These are phyloP conservation scores for Odocoileus virginianus DNA, from an alignment of 2,113 vertebrate species.

Conservation along the genomic window DNA sequence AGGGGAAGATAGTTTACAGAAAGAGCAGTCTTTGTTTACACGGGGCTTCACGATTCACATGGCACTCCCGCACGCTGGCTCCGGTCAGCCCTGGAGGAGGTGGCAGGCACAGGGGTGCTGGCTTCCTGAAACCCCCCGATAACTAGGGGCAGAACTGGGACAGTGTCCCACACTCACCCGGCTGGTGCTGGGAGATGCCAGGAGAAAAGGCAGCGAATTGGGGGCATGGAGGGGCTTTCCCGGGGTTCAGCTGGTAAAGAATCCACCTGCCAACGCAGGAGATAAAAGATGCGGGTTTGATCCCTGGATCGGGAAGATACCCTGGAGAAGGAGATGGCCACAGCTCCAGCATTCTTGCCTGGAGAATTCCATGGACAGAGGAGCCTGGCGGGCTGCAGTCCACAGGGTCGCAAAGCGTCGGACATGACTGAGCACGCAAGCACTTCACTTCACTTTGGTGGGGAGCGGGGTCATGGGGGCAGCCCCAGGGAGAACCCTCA, in stretches of 20 bases:
- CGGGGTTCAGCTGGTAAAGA: not conserved
- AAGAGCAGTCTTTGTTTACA: not conserved
- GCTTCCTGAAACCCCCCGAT: not conserved
- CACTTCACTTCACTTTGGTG: not conserved
- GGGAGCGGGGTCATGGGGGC: not conserved
- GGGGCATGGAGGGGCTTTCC: not conserved
- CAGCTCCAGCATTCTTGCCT: not conserved
- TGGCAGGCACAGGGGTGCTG: not conserved
- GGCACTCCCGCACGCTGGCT: fast-evolving
- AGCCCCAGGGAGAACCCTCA: fast-evolving
- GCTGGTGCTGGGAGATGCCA: not conserved
- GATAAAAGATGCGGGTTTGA: not conserved
- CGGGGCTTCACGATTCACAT: fast-evolving
- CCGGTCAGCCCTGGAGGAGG: not conserved
- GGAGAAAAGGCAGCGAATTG: not conserved
- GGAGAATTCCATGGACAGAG: not conserved
- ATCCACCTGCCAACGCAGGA: not conserved
- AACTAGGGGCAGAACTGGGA: not conserved
- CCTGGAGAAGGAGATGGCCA: not conserved
- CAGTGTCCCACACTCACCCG: not conserved
- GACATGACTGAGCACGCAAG: not conserved
- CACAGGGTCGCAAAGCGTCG: fast-evolving
- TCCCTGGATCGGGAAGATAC: not conserved
- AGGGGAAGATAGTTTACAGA: not conserved
- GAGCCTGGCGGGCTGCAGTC: not conserved